Base-by-base conservation (phyloP, 2,797 vertebrate genomes). In the Anguilla marmorata region DNA sequence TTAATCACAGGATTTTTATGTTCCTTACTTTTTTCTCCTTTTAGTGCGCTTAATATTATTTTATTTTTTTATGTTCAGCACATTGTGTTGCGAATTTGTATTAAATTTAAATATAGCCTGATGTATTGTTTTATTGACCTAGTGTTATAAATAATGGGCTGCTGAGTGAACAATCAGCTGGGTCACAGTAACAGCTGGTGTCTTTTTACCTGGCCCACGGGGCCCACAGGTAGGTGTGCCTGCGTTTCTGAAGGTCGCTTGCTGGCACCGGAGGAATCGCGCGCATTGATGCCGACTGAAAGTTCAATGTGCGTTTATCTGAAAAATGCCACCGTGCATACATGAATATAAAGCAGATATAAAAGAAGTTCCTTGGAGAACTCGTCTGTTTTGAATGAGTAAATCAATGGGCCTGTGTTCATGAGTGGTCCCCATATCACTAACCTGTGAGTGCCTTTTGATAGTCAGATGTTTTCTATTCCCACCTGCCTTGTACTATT, bases 401-500 rank as follows among this genome's bases (percentile, higher is more conserved):
- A 76, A 76, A 76, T 74, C 63, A 33, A 86, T 86, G 19, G n/a
- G 41, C 60, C 48, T 24, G 24, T 24, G 21, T 72, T 50, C 33
- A 24, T 27, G 19, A 27, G 54, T 33, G 19, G 41, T n/a, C 37
- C 7, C 85, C 21, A 9, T 63, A 72, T 52, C 33, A 85, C 12
- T 85, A 50, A 86, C 45, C 37, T 50, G 48, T 86, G 66, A 69
- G 8, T 72, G 84, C 33, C 84, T 85, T 85, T 24, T 60, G 33
- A 60, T 58, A 48, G 41, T 50, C 45, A 24, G 45, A 16, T 45
- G 27, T 2, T 74, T 74, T 21, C 37, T 16, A 16, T 79, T 41
- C 76, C 33, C 76, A 41, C 14, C 19, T 24, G 45, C 41, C 45
- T 82, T 48, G 27, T n/a, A 50, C n/a, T 50, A 37, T 76, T 41